Evolutionary conservation across 2,888 invertebrate genomes (phyloP).

Genomic region (Eurytoma adleriae): DNA sequence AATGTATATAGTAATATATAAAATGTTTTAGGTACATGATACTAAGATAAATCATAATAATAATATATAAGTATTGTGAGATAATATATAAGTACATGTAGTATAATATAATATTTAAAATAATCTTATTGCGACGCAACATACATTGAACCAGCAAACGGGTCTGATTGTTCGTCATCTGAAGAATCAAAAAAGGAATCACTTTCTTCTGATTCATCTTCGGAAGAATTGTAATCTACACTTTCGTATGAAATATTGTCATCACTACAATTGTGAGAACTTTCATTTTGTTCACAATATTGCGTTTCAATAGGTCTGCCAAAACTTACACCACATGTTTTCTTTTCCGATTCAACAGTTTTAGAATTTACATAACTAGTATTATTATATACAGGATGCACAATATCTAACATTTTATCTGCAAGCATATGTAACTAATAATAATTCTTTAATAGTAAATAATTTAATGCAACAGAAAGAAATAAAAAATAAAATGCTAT

Average conservation of each 20-base stretch:
- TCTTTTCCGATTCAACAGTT: neutral
- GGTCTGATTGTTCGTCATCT: neutral
- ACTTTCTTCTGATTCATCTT: neutral
- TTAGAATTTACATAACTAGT: neutral
- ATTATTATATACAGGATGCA: neutral
- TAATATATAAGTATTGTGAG: no score
- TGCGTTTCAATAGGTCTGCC: no score
- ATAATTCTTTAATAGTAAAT: neutral
- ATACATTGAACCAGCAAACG: neutral
- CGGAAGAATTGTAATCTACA: neutral
- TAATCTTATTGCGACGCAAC: no score
- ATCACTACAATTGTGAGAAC: neutral
- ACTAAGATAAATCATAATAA: no score
- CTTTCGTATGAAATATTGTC: slow-evolving; percentile 11
- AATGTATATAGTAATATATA: no score
- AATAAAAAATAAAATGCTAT: neutral
- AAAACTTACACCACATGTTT: neutral
- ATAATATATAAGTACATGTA: no score
- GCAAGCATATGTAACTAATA: neutral
- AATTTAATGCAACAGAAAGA: neutral
- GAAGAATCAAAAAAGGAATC: neutral
- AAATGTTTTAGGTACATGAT: no score
- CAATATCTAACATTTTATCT: neutral
- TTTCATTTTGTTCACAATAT: no score
- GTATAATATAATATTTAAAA: no score